A percentile compares a stretch with the other conserved stretches of the same genome.
Conservation (phyloP, 2,797 vertebrate species). For the Limosa lapponica region DNA sequence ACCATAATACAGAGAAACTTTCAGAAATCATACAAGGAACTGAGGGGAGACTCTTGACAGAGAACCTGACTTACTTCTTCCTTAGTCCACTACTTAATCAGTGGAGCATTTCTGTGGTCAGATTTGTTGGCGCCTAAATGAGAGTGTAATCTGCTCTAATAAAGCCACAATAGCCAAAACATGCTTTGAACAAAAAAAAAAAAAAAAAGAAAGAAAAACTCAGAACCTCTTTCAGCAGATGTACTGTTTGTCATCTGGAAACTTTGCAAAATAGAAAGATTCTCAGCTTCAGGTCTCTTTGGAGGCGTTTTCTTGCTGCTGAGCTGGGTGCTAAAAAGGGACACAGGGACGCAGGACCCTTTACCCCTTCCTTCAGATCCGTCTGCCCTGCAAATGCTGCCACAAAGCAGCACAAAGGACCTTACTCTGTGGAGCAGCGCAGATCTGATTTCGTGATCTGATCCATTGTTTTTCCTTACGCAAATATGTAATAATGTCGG, state of each 20-base stretch:
- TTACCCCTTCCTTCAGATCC: neutral
- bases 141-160: neutral
- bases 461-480: conserved; percentile 22
- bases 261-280: neutral
- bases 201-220: neutral
- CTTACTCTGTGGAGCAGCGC: neutral
- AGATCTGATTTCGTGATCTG: neutral
- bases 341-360: neutral
- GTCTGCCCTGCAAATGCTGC: conserved; percentile 12
- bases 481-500: conserved; percentile 48
- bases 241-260: neutral
- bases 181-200: neutral
- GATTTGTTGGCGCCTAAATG: neutral
- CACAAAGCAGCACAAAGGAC: neutral
- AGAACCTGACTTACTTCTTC: neutral
- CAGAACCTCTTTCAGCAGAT: neutral
- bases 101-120: neutral
- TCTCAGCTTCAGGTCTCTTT: neutral
- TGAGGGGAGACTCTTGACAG: neutral
- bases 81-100: neutral
- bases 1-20: neutral
- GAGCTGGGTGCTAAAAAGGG: neutral
- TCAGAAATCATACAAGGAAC: neutral
- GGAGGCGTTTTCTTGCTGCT: neutral
- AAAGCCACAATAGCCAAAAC: neutral